Evolutionary conservation across 2,113 vertebrate genomes (phyloP), one percentile per base, ranked within the genome.

Genomic region (Vireo altiloquus): DNA sequence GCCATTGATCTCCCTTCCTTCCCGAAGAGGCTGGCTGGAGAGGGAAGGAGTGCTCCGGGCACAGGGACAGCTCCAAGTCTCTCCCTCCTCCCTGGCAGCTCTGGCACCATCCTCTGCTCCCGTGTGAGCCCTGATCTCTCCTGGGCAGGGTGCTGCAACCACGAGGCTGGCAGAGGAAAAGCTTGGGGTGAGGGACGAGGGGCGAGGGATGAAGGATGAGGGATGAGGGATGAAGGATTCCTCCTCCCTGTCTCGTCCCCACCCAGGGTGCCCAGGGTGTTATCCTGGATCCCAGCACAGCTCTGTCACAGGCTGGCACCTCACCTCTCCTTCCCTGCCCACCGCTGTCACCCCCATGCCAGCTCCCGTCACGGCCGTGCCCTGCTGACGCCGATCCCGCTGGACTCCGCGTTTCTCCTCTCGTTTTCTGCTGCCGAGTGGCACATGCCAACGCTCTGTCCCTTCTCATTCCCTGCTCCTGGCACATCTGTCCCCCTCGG

Each of bases 71-170:
- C 39, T 52, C 60, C 27, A 1, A 23, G 18, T 7, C 53, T 25
- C 14, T 9, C 39, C 52, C 47, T 63, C 9, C 21, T 30, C 63
- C 40, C 49, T 3, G 56, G 24, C 47, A 82, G 60, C 56, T 46
- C 37, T 20, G 10, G 8, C 2, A 0, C 5, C 70, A 9, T 11
- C 69, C 35, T 40, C 52, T 30, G 64, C 21, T 28, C 42, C 74
- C 1, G 0, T 2, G 50, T 0, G 17, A 49, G 7, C 27, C 57
- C 2, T 5, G 5, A 37, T 25, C 7, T 7, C 12, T 50, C 68
- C 68, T 23, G 69, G 31, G 37, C 40, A 37, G 49, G 40, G 23
- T 33, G 2, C 39, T 33, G 47, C 33, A 17, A 0, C 8, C 42
- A 7, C 1, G 30, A 13, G 3, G 0, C 31, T 42, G 81, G 39